Evolutionary conservation across 2,888 invertebrate genomes (phyloP), one percentile per base, ranked within the genome.

Genomic region (Dolichomitus sp.): DNA sequence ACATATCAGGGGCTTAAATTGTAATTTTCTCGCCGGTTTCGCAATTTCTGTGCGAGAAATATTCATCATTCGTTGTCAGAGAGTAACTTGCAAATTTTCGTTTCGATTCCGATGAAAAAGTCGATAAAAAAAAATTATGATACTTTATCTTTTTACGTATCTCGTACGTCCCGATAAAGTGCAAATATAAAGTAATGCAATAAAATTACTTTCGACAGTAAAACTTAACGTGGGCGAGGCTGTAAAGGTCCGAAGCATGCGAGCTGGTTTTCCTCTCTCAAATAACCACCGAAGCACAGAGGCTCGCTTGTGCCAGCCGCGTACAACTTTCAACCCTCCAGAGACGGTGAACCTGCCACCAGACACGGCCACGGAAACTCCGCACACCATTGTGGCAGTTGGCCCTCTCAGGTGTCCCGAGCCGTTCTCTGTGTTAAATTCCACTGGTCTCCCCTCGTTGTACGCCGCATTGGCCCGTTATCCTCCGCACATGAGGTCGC

Each of bases 351-450:
- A 79, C 70, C 83, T 57, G 66, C 66, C 66, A 83, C 65, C 81
- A 72, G 75, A 77, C 69, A 74, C 52, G 69, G 79, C 42, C 69
- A 63, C 68, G 83, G 61, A 77, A 80, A 40, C 66, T 83, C 61
- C 66, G 61, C 48, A 61, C 54, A 66, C 82, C 42, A 17, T 17
- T 33, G 61, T 50, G 79, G 77, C 73, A 74, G 72, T 82, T 84
- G 74, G 73, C 74, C 69, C 72, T 76, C 82, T 69, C 73, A 76
- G 78, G 81, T 83, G 77, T 79, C 77, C 74, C 54, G 68, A 66
- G 80, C 76, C 77, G 80, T 65, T 82, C 59, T 73, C 68, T 52
- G 65, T 74, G 50, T 78, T 80, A 80, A 83, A 79, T 83, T 75
- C 72, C 75, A 70, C 74, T 63, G 59, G 19, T 52, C 65, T 50